Evolutionary conservation across 2,113 vertebrate species (phyloP).

Genomic region (Plecotus auritus): DNA sequence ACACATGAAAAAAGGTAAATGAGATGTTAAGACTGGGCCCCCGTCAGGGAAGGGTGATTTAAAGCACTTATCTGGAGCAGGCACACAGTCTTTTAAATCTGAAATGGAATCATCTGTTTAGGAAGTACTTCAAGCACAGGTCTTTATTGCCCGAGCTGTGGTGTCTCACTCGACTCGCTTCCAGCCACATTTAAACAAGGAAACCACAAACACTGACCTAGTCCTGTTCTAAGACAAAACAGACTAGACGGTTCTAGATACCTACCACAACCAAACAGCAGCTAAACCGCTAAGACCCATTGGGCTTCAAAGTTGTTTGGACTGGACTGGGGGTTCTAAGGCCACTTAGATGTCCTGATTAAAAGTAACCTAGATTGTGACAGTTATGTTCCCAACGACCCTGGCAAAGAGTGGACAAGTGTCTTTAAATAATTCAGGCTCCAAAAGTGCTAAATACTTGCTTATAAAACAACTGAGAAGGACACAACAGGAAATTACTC

Average conservation of each 20-base stretch:
- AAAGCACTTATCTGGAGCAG: background rate
- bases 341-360: background rate
- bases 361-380: background rate
- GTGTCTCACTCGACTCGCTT: background rate
- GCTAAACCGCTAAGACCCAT: background rate
- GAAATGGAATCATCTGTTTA: background rate
- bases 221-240: background rate
- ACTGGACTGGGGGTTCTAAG: background rate
- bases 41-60: background rate
- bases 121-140: background rate
- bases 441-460: background rate
- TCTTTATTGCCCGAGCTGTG: background rate
- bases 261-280: background rate
- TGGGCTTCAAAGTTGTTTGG: background rate
- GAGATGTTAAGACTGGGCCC: background rate
- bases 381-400: background rate
- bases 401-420: background rate
- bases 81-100: background rate
- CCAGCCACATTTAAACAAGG: background rate
- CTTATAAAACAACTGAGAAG: background rate
- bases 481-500: no score
- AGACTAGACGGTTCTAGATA: background rate
- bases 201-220: background rate
- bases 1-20: background rate
- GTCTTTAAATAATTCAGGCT: background rate